phyloP scores from a whole-genome alignment of 2,113 vertebrate species.

The Callithrix jacchus region DNA sequence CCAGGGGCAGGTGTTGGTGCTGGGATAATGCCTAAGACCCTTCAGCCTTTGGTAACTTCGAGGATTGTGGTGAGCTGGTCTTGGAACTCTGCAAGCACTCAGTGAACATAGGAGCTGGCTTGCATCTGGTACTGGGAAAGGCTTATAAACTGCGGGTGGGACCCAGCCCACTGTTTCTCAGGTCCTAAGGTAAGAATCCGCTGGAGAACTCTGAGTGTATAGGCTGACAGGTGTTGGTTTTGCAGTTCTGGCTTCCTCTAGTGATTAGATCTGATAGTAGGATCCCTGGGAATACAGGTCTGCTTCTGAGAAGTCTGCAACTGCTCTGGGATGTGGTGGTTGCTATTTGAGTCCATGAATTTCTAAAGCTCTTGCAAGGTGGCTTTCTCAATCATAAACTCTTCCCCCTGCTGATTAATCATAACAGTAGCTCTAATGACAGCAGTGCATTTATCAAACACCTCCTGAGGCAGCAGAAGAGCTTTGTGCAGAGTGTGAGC shows the following conservation, averaged over 20 bases:
- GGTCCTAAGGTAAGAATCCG: not conserved
- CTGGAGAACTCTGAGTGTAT: not conserved
- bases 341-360: not conserved
- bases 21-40: not conserved
- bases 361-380: constrained; percentile 2
- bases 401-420: not conserved
- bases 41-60: not conserved
- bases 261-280: not conserved
- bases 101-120: not conserved
- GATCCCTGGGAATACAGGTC: not conserved
- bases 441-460: not conserved
- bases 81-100: not conserved
- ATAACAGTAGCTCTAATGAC: not conserved
- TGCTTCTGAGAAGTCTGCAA: not conserved
- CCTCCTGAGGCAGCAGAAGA: not conserved
- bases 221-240: not conserved
- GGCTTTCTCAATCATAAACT: not conserved
- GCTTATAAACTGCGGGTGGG: not conserved
- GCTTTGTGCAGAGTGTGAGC: not conserved
- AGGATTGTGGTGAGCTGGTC: not conserved
- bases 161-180: not conserved
- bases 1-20: not conserved
- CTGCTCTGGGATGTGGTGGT: not conserved
- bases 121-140: not conserved
- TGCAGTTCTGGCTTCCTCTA: not conserved